Evolutionary conservation across 2,888 invertebrate genomes (phyloP), one percentile per base, ranked within the genome.

Genomic region (Erynnis tages): DNA sequence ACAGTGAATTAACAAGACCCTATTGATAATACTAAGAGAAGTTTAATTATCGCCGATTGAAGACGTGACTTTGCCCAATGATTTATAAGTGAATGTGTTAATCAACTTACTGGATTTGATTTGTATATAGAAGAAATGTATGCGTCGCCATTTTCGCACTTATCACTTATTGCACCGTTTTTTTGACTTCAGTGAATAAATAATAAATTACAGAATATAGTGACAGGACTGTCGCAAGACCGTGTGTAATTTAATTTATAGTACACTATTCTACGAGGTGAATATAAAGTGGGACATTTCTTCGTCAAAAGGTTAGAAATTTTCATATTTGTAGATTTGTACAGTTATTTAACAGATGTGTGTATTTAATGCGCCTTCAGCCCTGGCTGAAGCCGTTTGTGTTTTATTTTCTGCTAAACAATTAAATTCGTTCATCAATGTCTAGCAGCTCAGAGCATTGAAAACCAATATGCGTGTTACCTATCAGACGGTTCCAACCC

Each of bases 101-200:
- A n/a, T 37, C 23, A 46, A 41, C 29, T 11, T 29, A 43, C 14
- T 50, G 35, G 43, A 50, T 41, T 50, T 50, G 34, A 43, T 47
- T 54, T 57, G 57, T 56, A 59, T n/a, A 56, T 58, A 38, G 49
- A 58, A 52, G 45, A 59, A 54, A 59, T 59, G 54, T 57, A 63
- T 69, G 62, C 64, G 71, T 70, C 71, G 73, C 73, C 73, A 76
- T 73, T 73, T 73, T 73, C 71, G 71, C 68, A 68, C 64, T 66
- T 68, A 63, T 54, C 56, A 59, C 55, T 57, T 32, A 46, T 55
- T 56, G 56, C 48, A 52, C 54, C 41, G 52, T 37, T 46, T 54
- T 41, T 21, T 46, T 32, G 52, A 49, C 30, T 48, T 48, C 44
- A 58, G 59, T 57, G 45, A 54, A 49, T 52, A 44, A 55, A 46